A percentile compares a stretch with the other conserved stretches of the same genome.
Conservation (phyloP, 92 coral and sea anemone genomes). For the Plumapathes pennacea region DNA sequence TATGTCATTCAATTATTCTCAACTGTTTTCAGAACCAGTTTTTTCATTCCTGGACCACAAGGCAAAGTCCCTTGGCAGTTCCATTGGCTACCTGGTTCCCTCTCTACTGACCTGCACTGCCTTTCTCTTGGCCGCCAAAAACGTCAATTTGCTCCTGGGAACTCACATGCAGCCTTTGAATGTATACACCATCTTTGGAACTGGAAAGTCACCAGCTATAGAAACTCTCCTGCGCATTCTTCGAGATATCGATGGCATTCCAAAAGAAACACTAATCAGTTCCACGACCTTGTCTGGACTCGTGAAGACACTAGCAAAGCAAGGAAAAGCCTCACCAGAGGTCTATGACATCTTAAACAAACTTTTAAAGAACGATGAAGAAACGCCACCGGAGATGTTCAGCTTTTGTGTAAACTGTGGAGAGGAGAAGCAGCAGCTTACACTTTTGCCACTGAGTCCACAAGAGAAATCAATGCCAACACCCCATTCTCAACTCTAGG, state of each 20-base stretch:
- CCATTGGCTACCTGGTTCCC: conserved; percentile 28
- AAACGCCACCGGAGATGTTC: conserved; percentile 38
- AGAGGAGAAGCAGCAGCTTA: conserved; percentile 22
- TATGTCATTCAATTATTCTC: conserved; percentile 16
- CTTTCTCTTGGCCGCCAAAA: conserved; percentile 16
- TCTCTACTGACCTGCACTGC: conserved; percentile 22
- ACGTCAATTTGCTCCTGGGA: conserved; percentile 10
- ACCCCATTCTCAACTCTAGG: conserved; percentile 31
- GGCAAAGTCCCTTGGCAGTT: conserved; percentile 25
- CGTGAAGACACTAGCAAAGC: conserved; percentile 33
- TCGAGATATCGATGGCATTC: conserved; percentile 1
- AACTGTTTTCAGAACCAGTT: conserved; percentile 18
- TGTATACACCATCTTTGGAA: conserved; percentile 38
- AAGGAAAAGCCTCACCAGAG: conserved; percentile 31
- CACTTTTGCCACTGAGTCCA: conserved; percentile 33
- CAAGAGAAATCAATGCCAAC: conserved; percentile 31
- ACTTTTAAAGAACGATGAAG: conserved; percentile 37
- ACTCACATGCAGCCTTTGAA: conserved; percentile 37
- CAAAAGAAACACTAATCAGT: conserved; percentile 24
- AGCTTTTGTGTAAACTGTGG: conserved; percentile 40
- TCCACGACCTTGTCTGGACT: conserved; percentile 56
- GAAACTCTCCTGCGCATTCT: conserved; percentile 22
- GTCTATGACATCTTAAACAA: conserved; percentile 47
- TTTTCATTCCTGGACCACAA: conserved; percentile 23
- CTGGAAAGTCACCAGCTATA: conserved; percentile 43